These are phyloP conservation scores for Delphinus delphis DNA, from an alignment of 2,113 vertebrate species.

Conservation along the genomic window DNA sequence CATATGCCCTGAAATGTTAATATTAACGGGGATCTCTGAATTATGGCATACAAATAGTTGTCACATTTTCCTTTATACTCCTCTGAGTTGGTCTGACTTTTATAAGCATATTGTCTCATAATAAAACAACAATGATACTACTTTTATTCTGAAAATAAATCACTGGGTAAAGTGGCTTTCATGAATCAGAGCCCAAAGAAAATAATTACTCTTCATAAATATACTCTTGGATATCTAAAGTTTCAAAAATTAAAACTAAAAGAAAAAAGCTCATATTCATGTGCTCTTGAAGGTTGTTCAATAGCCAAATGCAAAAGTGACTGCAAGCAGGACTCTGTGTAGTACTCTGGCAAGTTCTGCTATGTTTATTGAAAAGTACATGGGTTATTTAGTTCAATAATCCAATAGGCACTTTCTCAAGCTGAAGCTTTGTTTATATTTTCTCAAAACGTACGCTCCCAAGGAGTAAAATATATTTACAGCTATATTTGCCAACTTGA, in stretches of 20 bases:
- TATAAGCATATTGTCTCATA: not conserved
- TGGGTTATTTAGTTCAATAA: conserved; percentile 4
- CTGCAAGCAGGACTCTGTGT: not conserved
- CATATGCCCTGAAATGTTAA: not conserved
- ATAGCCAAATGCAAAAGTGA: not conserved
- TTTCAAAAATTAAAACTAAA: not conserved
- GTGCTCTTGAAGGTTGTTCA: not conserved
- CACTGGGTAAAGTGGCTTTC: not conserved
- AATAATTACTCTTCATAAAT: not conserved
- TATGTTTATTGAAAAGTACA: not conserved
- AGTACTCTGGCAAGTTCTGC: not conserved
- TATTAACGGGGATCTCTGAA: not conserved
- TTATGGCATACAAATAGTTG: not conserved
- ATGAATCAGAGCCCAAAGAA: not conserved
- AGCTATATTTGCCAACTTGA: not conserved
- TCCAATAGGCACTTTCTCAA: not conserved
- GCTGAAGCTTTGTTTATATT: not conserved
- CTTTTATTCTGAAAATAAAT: not conserved
- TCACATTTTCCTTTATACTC: not conserved
- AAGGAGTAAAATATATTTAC: conserved; percentile 35
- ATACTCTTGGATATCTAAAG: not conserved
- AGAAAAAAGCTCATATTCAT: not conserved
- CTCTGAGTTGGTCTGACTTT: not conserved
- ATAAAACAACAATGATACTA: not conserved
- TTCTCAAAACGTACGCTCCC: conserved; percentile 21